Evolutionary conservation across 2,888 invertebrate species (phyloP).

Genomic region (Nephrocerus scutellatus): DNA sequence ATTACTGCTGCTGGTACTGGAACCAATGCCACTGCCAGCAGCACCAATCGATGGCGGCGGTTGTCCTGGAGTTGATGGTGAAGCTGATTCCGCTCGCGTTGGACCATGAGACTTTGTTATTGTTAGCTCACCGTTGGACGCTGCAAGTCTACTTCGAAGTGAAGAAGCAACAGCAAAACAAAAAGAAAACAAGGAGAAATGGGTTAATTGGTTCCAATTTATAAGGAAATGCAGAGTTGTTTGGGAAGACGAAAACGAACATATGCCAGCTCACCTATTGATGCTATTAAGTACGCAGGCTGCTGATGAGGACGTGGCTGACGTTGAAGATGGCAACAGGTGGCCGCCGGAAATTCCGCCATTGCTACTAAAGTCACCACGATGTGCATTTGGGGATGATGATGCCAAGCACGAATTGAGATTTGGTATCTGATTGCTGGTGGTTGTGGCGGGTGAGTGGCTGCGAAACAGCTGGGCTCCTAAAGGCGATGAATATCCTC

Average conservation of each 20-base stretch:
- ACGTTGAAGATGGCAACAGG: slow-evolving; percentile 26
- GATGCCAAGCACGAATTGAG: no score
- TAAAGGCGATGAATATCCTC: slow-evolving; percentile 40
- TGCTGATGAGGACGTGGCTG: slow-evolving; percentile 28
- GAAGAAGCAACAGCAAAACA: slow-evolving; percentile 4
- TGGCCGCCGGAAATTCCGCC: slow-evolving; percentile 16
- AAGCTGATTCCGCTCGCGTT: slow-evolving; percentile 33
- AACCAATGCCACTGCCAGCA: no score
- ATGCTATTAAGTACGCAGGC: slow-evolving; percentile 57
- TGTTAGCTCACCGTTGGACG: slow-evolving; percentile 74
- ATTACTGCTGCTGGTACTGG: slow-evolving; percentile 16
- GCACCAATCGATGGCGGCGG: slow-evolving; percentile 24
- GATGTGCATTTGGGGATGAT: slow-evolving; percentile 26
- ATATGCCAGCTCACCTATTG: slow-evolving; percentile 51
- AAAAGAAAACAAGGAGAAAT: slow-evolving; percentile 23
- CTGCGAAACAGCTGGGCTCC: slow-evolving; percentile 30
- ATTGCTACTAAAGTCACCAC: slow-evolving; percentile 14
- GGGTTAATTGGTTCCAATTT: slow-evolving; percentile 2
- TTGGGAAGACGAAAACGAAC: slow-evolving; percentile 6
- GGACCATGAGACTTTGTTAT: slow-evolving; percentile 70
- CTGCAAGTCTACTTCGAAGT: slow-evolving; percentile 54
- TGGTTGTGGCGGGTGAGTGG: slow-evolving; percentile 30
- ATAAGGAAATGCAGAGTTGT: slow-evolving; percentile 2
- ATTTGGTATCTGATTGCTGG: no score
- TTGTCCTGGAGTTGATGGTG: slow-evolving; percentile 34